Percentiles rank a stretch among this genome's conserved stretches.
These are phyloP conservation scores for Sepioteuthis lessoniana DNA, from an alignment of 2,888 invertebrate species.

Conservation along the genomic window DNA sequence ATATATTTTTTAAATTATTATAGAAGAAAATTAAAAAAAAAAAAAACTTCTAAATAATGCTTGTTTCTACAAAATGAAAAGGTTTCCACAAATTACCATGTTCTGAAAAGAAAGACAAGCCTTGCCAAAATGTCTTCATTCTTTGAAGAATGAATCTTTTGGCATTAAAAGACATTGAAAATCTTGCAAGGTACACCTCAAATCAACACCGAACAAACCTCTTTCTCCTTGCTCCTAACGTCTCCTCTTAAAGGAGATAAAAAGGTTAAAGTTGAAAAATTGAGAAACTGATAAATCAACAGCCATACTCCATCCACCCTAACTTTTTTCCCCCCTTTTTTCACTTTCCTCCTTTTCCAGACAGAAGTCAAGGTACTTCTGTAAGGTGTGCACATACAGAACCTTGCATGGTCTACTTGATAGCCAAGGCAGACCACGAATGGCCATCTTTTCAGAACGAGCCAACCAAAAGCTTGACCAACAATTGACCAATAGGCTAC, in stretches of 20 bases:
- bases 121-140: neutral
- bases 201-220: neutral
- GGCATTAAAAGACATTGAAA: neutral
- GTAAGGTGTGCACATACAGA: neutral
- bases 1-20: neutral
- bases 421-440: slow-evolving; percentile 25
- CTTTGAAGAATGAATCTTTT: neutral
- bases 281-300: neutral
- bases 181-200: neutral
- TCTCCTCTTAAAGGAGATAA: neutral
- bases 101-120: slow-evolving; percentile 17
- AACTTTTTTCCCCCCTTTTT: neutral
- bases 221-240: neutral
- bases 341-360: neutral
- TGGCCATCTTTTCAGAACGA: slow-evolving; percentile 2
- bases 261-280: slow-evolving; percentile 23
- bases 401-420: slow-evolving; percentile 33
- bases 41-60: no score
- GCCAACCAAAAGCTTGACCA: slow-evolving; percentile 14
- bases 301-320: neutral
- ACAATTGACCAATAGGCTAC: slow-evolving; percentile 23
- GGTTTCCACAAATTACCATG: neutral
- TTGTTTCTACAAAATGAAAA: no score
- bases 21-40: neutral
- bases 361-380: slow-evolving; percentile 9